Evolutionary conservation across 2,113 vertebrate genomes (phyloP), one percentile per base, ranked within the genome.

Genomic region (Glaucomys volans): DNA sequence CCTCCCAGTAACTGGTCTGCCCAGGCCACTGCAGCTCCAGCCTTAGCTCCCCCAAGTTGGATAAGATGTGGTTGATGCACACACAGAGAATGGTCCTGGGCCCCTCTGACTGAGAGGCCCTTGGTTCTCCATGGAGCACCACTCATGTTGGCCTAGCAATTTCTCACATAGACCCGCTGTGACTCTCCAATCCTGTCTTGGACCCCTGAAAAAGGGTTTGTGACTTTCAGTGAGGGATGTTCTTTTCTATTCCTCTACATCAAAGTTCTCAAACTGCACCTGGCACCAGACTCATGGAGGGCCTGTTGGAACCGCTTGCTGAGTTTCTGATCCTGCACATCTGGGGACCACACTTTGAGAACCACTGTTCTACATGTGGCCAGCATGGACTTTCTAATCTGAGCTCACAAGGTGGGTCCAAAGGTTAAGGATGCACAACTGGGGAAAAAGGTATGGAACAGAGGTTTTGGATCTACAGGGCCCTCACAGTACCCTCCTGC

Each of bases 1-100:
- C 52, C 22, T 32, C 11, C 7, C 2, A 32, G 30, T 1, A 17
- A 77, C 42, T 52, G 54, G 44, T n/a, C 52, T 82, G n/a, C 28
- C 32, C 4, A 24, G 37, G 57, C 17, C 74, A 35, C 54, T 8
- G 47, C 6, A 42, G 57, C 54, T 17, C 18, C 28, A 42, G 5
- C 24, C 14, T 5, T 40, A 16, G 47, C 20, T n/a, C 42, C 4
- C 22, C 6, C 2, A 5, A 17, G n/a, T 50, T 17, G 16, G 42
- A 14, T 4, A n/a, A 62, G 28, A 32, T 4, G 22, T 17, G 30
- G 35, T 18, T 40, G 3, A n/a, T n/a, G 35, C 6, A 64, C 44
- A 57, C 0, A 12, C 32, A 37, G 0, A 5, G 52, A 16, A 0
- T 7, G 24, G 28, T 44, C 18, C 75, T 8, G 24, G 20, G 4